A percentile compares a stretch with the other conserved stretches of the same genome.
phyloP scores from a whole-genome alignment of 2,113 vertebrate species.

The Sciurus niger region DNA sequence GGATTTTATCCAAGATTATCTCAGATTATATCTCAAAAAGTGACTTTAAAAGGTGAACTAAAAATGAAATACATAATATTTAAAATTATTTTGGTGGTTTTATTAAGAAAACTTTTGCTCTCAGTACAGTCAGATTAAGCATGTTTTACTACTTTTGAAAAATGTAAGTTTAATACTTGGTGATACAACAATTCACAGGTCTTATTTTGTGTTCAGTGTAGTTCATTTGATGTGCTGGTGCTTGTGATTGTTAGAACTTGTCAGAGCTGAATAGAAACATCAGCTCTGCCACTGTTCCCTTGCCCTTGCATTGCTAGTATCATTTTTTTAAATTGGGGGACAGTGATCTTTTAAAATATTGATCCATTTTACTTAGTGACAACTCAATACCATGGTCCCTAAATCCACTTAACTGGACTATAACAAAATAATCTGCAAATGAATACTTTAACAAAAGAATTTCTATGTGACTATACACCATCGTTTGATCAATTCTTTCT shows the following conservation, averaged over 20 bases:
- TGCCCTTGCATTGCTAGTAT: background rate
- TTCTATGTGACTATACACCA: background rate
- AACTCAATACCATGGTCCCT: background rate
- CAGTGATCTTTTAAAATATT: background rate
- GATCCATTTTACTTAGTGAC: conserved; percentile 7
- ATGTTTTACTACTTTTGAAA: conserved; percentile 10
- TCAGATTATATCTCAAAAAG: background rate
- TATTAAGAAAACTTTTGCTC: background rate
- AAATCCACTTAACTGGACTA: background rate
- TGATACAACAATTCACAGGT: background rate
- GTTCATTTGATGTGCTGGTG: background rate
- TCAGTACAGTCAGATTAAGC: background rate
- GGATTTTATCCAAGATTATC: background rate
- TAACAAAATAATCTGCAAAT: background rate
- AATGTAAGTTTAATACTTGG: background rate
- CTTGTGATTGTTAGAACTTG: background rate
- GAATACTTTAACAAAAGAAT: background rate
- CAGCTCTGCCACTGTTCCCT: background rate
- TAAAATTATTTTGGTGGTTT: background rate
- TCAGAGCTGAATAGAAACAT: background rate
- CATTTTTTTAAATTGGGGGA: background rate
- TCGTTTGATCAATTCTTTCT: background rate
- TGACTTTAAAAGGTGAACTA: background rate
- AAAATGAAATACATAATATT: conserved; percentile 5
- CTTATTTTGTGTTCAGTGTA: background rate